These are phyloP conservation scores for Podabrus alpinus DNA, from an alignment of 2,888 invertebrate species.

Conservation along the genomic window DNA sequence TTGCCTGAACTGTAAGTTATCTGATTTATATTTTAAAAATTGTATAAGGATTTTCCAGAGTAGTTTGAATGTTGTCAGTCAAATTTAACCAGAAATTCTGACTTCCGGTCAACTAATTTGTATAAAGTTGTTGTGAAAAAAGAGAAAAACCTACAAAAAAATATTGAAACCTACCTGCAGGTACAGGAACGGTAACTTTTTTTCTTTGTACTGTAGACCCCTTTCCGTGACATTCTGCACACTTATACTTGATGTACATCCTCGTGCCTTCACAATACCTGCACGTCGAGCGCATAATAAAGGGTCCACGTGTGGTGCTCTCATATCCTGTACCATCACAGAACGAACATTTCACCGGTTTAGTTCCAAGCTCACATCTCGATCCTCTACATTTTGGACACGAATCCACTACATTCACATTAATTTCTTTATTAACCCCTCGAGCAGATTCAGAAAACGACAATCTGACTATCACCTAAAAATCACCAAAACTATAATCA, in stretches of 20 bases:
- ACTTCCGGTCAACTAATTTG: too few species aligned
- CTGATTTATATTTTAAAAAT: too few species aligned
- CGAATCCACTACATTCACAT: constrained; percentile 88
- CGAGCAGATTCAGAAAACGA: constrained; percentile 93
- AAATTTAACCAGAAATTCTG: too few species aligned
- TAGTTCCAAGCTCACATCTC: constrained; percentile 89
- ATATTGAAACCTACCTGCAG: constrained; percentile 70
- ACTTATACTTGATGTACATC: constrained; percentile 88
- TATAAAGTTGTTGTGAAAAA: too few species aligned
- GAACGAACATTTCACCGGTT: constrained; percentile 83
- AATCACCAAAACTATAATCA: constrained; percentile 15
- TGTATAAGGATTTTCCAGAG: too few species aligned
- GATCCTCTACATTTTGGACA: constrained; percentile 88
- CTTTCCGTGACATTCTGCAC: constrained; percentile 90
- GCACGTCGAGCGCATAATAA: constrained; percentile 96
- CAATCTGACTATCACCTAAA: constrained; percentile 81
- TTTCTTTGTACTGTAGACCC: constrained; percentile 82
- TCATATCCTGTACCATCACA: constrained; percentile 98
- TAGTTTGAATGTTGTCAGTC: too few species aligned
- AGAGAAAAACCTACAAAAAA: background rate
- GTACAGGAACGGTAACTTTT: constrained; percentile 90
- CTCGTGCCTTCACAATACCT: constrained; percentile 86
- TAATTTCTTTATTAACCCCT: constrained; percentile 92
- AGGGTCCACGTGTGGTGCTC: constrained; percentile 82
- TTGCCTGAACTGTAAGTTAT: too few species aligned